Evolutionary conservation across 2,797 vertebrate species (phyloP), one percentile per base, ranked within the genome.

Genomic region (Centropyge bicolor): DNA sequence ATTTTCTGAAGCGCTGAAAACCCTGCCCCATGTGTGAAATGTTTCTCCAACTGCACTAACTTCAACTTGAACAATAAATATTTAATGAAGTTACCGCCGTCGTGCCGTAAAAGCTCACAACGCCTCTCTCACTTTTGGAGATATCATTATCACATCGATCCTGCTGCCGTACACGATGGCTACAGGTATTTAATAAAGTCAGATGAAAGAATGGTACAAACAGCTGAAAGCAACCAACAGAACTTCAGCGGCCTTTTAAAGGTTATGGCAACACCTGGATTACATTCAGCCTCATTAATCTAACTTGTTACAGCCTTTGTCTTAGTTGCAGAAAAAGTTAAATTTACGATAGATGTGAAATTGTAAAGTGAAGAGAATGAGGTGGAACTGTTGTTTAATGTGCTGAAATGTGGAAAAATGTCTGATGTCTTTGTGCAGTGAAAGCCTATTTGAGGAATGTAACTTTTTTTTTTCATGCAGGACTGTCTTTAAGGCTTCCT

Each of bases 181-280:
- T 55, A 24, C n/a, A 49, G 46, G 19, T 73, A 6, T 40, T 57
- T 35, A 22, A 22, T 46, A 17, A 70, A 62, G 16, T 68, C 27
- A 1, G 27, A 55, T 35, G 49, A 62, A 62, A 62, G 27, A 62
- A 10, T 20, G n/a, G 8, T 27, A 19, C 1, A 46, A 56, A 38
- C 66, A 52, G 56, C 59, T 70, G 59, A 13, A 31, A 14, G 41
- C 17, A 27, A 48, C 41, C 54, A 62, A 48, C 27, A 57, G 40
- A 56, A 7, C 10, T 22, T 60, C 12, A 22, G 11, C 52, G 12
- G 22, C 35, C 45, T 20, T 60, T 19, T 10, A 51, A 11, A 64
- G 9, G 10, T 64, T 22, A 14, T 57, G 22, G 19, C 24, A 19
- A 57, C 40, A 31, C 38, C 27, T 1, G 0, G 8, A 20, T 65